Conservation (phyloP, 2,888 invertebrate genomes). For the Gryllus longicercus region DNA sequence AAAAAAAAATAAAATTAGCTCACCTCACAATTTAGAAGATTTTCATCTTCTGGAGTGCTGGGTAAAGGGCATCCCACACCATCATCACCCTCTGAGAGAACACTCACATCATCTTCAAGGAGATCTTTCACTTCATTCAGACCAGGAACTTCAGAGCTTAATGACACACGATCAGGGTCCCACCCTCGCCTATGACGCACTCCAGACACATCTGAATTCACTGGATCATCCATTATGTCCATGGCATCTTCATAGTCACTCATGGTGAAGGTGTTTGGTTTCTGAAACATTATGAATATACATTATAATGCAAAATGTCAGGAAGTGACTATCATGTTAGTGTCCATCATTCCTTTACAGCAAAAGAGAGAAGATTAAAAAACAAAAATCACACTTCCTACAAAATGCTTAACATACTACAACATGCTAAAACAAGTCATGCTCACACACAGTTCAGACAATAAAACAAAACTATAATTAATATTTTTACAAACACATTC, state of each 20-base stretch:
- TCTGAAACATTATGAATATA: background rate
- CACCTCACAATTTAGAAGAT: constrained; percentile 75
- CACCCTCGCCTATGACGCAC: constrained; percentile 34
- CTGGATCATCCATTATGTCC: constrained; percentile 34
- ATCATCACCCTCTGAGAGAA: constrained; percentile 65
- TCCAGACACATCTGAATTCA: constrained; percentile 24
- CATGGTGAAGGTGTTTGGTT: constrained; percentile 29
- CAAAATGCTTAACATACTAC: no score
- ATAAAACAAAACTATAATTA: no score
- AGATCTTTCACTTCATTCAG: constrained; percentile 33
- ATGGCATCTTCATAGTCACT: constrained; percentile 38
- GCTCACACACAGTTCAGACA: no score
- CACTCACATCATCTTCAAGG: constrained; percentile 36
- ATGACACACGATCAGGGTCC: constrained; percentile 31
- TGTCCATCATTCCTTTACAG: no score
- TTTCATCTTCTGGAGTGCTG: constrained; percentile 82
- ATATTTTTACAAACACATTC: no score
- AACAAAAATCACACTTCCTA: no score
- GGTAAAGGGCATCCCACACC: constrained; percentile 80
- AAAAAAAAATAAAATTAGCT: background rate
- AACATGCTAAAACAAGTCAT: no score
- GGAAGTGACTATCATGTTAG: no score
- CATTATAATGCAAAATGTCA: no score
- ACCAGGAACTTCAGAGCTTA: constrained; percentile 28
- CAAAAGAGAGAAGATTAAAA: no score